Percentiles rank a stretch among this genome's conserved stretches.
Evolutionary conservation across 2,888 invertebrate species (phyloP).

Genomic region (Drosophila eohydei): DNA sequence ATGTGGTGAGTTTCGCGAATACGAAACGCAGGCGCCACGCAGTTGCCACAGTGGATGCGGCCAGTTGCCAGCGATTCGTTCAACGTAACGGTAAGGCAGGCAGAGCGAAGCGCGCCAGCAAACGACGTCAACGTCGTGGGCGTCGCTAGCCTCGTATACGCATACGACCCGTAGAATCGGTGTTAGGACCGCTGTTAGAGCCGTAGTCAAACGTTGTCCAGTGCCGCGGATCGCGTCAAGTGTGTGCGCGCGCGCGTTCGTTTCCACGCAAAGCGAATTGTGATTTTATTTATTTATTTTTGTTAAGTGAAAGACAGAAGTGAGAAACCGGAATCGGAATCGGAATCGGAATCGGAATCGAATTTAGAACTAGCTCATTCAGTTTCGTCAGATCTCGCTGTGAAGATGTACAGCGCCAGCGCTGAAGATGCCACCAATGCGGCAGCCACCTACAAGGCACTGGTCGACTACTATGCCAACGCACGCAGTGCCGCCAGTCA

Average conservation of each 20-base stretch:
- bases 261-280: neutral
- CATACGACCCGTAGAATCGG: neutral
- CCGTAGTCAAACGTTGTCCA: neutral
- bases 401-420: constrained; percentile 28
- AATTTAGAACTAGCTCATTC: neutral
- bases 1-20: constrained; percentile 35
- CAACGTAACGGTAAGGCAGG: constrained; percentile 50
- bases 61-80: constrained; percentile 56
- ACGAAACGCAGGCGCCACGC: constrained; percentile 44
- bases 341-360: neutral
- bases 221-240: constrained; percentile 7
- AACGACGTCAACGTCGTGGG: constrained; percentile 49
- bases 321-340: neutral
- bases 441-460: constrained; percentile 39
- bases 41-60: constrained; percentile 2
- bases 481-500: constrained; percentile 60
- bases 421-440: constrained; percentile 30
- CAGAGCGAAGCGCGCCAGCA: constrained; percentile 31
- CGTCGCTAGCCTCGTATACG: constrained; percentile 28
- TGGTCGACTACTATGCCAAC: constrained; percentile 64
- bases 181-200: neutral
- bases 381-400: neutral
- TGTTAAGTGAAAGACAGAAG: constrained; percentile 2
- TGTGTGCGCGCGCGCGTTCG: constrained; percentile 23
- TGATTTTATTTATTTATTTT: neutral